Conservation (phyloP, 2,797 vertebrate species). For the Falco rusticolus region DNA sequence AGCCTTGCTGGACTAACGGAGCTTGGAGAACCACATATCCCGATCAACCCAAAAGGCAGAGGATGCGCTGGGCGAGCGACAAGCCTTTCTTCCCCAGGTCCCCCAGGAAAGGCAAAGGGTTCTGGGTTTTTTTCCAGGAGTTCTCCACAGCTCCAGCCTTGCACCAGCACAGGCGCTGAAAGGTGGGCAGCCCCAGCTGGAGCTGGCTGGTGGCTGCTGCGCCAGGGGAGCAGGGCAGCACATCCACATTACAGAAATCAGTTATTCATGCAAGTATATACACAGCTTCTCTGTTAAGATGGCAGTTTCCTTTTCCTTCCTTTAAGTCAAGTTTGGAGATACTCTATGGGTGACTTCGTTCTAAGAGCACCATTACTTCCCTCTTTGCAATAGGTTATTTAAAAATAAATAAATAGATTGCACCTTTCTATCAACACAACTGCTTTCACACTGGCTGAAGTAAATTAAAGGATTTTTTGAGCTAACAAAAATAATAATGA, state of each 20-base stretch:
- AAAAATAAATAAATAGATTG: background rate
- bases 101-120: background rate
- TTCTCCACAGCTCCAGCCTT: background rate
- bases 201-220: background rate
- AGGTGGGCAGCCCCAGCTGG: accelerated
- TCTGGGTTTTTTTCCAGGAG: background rate
- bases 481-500: background rate
- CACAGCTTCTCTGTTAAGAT: accelerated
- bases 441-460: accelerated
- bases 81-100: background rate
- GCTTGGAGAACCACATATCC: accelerated
- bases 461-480: background rate
- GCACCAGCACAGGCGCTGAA: accelerated
- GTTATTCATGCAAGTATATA: background rate
- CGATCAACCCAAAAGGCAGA: background rate
- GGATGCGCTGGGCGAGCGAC: accelerated
- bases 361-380: background rate
- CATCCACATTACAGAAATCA: background rate
- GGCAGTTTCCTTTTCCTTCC: background rate
- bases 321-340: background rate
- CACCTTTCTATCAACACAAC: background rate
- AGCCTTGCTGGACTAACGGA: background rate
- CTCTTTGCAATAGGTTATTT: background rate
- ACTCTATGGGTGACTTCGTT: background rate
- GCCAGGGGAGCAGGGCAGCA: background rate